Evolutionary conservation across 1,140 invertebrate species (phyloP), one percentile per base, ranked within the genome.

Genomic region (Drosophila chauvacae): DNA sequence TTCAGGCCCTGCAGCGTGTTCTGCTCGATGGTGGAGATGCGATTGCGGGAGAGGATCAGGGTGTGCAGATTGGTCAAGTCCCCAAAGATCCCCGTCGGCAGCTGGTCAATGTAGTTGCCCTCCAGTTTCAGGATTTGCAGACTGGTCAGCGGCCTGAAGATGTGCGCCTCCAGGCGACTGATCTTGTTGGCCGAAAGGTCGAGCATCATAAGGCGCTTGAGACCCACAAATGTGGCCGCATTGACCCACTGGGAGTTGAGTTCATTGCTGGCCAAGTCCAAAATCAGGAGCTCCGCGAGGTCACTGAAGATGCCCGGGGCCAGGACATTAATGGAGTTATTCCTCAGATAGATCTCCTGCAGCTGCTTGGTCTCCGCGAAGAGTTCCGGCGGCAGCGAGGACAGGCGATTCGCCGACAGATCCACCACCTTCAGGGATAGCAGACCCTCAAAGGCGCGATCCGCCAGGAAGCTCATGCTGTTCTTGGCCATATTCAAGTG

Each of bases 231-330:
- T 6, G 97, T 98, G 7, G 96, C 97, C 2, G 96, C 95, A 90
- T 97, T 97, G 41, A 97, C 96, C 97, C 96, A 98, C 87, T 97
- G 96, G 47, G 95, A 95, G 37, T 96, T 96, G 33, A 99, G 93
- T 91, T 97, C 95, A 87, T 99, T 99, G 66, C 95, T 95, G 23
- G 97, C 96, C 70, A 98, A 93, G 91, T 98, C 97, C 10, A 99
- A 93, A 30, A 97, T 95, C 61, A 96, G 92, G 28, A 99, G 92
- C 91, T 97, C 96, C 6, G 95, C 95, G 18, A 98, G 93, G 61
- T 97, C 96, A 79, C 95, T 95, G 91, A 98, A 98, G 42, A 98
- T 93, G 3, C 97, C 97, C 0, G 97, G 97, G 23, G 97, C 96
- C 6, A 98, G 87, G 1, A 97, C 96, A 81, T 96, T 96, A 28